These are phyloP conservation scores for Gavialis gangeticus DNA, from an alignment of 2,113 vertebrate species.

Conservation along the genomic window DNA sequence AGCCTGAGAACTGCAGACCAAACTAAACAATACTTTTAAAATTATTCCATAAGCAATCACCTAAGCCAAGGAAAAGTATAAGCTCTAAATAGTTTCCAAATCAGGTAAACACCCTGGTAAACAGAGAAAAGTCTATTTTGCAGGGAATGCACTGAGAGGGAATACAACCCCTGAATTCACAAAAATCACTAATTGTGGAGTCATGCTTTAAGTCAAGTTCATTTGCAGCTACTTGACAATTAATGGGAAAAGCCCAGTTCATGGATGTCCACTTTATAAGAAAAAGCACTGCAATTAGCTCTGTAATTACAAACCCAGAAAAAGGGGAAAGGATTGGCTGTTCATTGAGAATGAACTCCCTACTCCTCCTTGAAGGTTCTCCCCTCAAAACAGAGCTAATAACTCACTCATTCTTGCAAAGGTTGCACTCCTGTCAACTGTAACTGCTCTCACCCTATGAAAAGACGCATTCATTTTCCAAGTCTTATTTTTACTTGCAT, in stretches of 20 bases:
- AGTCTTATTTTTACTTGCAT: background rate
- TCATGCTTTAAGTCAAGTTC: conserved; percentile 41
- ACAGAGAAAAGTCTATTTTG: conserved; percentile 14
- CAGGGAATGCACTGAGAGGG: background rate
- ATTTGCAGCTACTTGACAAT: conserved; percentile 28
- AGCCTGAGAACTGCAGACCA: background rate
- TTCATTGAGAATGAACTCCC: background rate
- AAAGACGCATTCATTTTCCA: background rate
- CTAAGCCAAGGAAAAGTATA: background rate
- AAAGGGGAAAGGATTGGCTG: background rate
- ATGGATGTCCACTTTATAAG: conserved; percentile 53
- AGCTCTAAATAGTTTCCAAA: background rate
- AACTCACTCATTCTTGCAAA: conserved; percentile 23
- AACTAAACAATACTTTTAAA: background rate
- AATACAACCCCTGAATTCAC: conserved; percentile 15
- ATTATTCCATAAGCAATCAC: background rate
- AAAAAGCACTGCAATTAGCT: conserved; percentile 47
- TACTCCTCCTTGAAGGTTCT: background rate
- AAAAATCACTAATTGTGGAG: background rate
- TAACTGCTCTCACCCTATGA: background rate
- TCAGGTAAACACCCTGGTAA: background rate
- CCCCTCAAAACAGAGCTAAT: background rate
- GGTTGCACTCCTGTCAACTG: fast-evolving
- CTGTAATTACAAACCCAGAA: background rate
- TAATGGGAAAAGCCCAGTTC: conserved; percentile 28